Evolutionary conservation across 2,797 vertebrate genomes (phyloP).

Genomic region (Hemitrygon akajei): DNA sequence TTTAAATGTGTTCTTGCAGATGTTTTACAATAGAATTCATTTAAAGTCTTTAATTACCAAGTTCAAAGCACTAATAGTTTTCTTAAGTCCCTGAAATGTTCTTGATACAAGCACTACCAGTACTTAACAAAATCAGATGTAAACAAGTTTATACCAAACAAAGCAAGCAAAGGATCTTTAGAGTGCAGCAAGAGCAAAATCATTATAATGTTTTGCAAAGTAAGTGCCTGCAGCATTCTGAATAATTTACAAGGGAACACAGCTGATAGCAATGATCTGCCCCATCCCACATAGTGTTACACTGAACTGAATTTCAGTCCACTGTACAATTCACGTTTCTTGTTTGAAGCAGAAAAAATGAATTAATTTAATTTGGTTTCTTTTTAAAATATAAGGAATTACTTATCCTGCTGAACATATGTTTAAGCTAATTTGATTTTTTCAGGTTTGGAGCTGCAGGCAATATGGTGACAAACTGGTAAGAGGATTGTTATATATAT

Average conservation of each 20-base stretch:
- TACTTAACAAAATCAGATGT: conserved; percentile 16
- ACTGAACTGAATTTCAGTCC: neutral
- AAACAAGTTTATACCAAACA: neutral
- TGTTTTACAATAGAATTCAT: conserved; percentile 1
- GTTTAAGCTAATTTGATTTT: neutral
- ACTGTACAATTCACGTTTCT: neutral
- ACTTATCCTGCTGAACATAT: neutral
- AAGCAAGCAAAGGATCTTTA: conserved; percentile 8
- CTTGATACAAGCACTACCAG: neutral
- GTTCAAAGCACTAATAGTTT: conserved; percentile 25
- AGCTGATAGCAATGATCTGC: conserved; percentile 21
- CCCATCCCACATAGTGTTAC: neutral
- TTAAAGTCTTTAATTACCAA: neutral
- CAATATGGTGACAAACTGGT: neutral
- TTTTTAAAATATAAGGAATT: neutral
- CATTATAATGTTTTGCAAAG: conserved; percentile 32
- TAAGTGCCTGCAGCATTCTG: conserved; percentile 27
- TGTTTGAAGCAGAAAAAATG: neutral
- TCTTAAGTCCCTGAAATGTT: conserved; percentile 18
- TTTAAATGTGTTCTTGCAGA: neutral
- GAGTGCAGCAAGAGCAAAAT: conserved; percentile 11
- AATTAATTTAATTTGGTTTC: neutral
- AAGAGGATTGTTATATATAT: neutral
- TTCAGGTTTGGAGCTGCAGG: neutral
- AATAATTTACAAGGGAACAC: conserved; percentile 24